These are phyloP conservation scores for Eugnorisma glareosa DNA, from an alignment of 2,888 invertebrate species.

Conservation along the genomic window DNA sequence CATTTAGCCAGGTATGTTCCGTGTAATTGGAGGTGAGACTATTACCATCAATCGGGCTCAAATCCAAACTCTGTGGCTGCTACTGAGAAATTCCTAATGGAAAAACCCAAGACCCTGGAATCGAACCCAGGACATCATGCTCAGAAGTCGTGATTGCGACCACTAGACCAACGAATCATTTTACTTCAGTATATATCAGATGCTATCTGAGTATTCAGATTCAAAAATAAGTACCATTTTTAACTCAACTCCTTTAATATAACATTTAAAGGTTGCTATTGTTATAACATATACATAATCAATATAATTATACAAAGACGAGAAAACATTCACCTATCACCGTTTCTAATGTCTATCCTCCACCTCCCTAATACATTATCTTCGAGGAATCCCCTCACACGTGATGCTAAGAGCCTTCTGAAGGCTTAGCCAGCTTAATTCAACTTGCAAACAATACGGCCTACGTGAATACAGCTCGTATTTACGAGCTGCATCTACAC, in stretches of 20 bases:
- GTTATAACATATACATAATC: no score
- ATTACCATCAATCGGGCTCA: no score
- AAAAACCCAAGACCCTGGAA: no score
- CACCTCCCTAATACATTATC: conserved; percentile 26
- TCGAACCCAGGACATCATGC: no score
- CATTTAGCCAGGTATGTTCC: no score
- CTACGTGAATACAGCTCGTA: conserved; percentile 9
- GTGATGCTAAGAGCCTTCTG: conserved; percentile 16
- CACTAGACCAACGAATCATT: no score
- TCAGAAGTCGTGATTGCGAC: no score
- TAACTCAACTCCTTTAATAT: not conserved
- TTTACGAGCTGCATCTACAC: conserved; percentile 13
- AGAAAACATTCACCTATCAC: not conserved
- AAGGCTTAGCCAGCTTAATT: conserved; percentile 41
- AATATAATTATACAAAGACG: not conserved
- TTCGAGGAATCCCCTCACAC: conserved; percentile 14
- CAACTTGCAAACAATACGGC: conserved; percentile 33
- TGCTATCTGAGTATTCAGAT: not conserved
- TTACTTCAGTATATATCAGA: no score
- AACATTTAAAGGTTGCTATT: no score
- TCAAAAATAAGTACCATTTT: not conserved
- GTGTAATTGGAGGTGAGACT: no score
- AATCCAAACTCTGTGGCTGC: no score
- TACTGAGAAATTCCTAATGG: no score
- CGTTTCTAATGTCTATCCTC: not conserved